These are phyloP conservation scores for Spinus pinus DNA, from an alignment of 2,797 vertebrate genomes.

Conservation along the genomic window DNA sequence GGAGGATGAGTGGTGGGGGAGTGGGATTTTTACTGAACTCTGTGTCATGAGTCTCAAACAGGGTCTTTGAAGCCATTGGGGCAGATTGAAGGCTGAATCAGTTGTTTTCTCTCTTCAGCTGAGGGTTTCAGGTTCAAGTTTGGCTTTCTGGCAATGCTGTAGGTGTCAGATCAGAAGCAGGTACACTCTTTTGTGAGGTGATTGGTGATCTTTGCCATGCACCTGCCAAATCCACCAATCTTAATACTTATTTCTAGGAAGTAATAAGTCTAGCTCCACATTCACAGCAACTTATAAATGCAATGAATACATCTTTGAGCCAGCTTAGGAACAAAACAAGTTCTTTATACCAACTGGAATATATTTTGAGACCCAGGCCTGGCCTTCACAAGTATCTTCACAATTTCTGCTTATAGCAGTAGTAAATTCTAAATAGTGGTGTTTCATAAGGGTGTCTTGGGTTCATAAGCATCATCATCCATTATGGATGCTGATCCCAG, in stretches of 20 bases:
- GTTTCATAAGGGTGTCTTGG: not conserved
- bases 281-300: not conserved
- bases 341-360: not conserved
- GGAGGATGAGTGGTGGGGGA: not conserved
- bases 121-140: not conserved
- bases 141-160: not conserved
- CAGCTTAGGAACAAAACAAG: not conserved
- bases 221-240: not conserved
- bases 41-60: not conserved
- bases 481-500: not conserved
- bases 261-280: not conserved
- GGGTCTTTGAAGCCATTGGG: not conserved
- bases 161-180: not conserved
- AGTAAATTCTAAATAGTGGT: not conserved
- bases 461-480: not conserved
- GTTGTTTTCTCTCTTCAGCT: not conserved
- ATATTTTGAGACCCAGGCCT: not conserved
- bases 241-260: not conserved
- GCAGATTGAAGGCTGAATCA: not conserved
- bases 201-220: not conserved
- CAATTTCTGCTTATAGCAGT: not conserved
- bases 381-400: not conserved
- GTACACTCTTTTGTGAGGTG: not conserved
- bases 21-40: not conserved
- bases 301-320: not conserved